Evolutionary conservation across 2,888 invertebrate genomes (phyloP).

Genomic region (Apocheima hispidaria): DNA sequence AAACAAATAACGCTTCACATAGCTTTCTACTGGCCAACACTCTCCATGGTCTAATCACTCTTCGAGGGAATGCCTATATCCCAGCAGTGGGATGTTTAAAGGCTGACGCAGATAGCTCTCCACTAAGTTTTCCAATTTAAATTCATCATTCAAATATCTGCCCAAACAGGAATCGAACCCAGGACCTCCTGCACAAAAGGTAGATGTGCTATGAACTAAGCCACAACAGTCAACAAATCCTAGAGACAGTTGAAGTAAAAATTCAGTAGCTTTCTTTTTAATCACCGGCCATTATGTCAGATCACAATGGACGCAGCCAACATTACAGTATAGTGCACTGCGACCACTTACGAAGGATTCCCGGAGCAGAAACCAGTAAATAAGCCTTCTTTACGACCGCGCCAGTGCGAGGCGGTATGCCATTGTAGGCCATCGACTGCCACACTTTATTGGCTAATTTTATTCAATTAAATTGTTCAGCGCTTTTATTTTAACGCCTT

Average conservation of each 20-base stretch:
- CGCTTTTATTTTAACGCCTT: constrained; percentile 67
- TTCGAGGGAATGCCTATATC: too few species aligned
- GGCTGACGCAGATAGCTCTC: too few species aligned
- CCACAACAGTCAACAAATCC: not conserved
- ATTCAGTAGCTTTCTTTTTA: constrained; percentile 31
- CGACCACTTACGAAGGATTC: constrained; percentile 77
- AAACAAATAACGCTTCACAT: too few species aligned
- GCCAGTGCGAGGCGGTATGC: constrained; percentile 72
- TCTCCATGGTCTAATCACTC: too few species aligned
- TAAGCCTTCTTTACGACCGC: constrained; percentile 75
- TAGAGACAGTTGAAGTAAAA: not conserved
- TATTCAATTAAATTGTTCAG: constrained; percentile 84
- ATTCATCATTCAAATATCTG: too few species aligned
- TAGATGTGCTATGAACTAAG: too few species aligned
- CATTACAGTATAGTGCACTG: constrained; percentile 65
- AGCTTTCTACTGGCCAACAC: too few species aligned
- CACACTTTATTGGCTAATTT: constrained; percentile 84
- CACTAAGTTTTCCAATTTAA: too few species aligned
- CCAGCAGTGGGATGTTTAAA: too few species aligned
- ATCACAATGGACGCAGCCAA: constrained; percentile 60
- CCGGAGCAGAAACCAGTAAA: constrained; percentile 71
- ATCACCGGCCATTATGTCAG: constrained; percentile 49
- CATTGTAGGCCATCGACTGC: constrained; percentile 79
- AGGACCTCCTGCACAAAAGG: too few species aligned
- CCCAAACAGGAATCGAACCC: too few species aligned